phyloP scores from a whole-genome alignment of 1,140 invertebrate species.

The Idris sp. region DNA sequence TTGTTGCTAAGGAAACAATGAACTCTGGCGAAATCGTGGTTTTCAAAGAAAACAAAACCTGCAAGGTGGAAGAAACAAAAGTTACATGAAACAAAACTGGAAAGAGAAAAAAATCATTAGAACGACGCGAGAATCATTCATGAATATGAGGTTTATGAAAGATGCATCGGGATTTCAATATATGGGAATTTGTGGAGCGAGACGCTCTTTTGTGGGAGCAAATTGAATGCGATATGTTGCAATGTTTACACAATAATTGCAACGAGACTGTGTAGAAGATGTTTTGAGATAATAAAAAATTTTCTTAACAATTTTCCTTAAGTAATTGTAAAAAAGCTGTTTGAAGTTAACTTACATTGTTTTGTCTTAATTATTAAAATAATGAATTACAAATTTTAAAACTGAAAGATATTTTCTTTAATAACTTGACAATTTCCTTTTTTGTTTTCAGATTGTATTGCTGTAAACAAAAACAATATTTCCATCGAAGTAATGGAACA shows the following conservation, averaged over 20 bases:
- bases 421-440: no score
- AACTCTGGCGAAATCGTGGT: conserved; percentile 30
- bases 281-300: no score
- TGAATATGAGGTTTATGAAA: conserved; percentile 56
- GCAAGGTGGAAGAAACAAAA: neutral
- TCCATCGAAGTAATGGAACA: conserved; percentile 32
- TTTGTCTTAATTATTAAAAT: no score
- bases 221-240: conserved; percentile 21
- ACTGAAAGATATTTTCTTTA: no score
- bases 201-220: conserved; percentile 19
- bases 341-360: no score
- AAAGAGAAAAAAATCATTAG: conserved; percentile 8
- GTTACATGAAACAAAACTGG: conserved; percentile 10
- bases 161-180: conserved; percentile 51
- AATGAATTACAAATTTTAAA: no score
- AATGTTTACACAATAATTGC: conserved; percentile 23
- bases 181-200: conserved; percentile 35
- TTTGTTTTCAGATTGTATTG: neutral
- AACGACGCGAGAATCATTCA: conserved; percentile 22
- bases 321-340: no score
- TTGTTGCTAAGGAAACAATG: conserved; percentile 58
- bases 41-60: neutral
- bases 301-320: no score
- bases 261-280: no score
- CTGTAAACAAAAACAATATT: conserved; percentile 33